Base-by-base conservation (phyloP, 2,888 invertebrate genomes). In the Drosophila kuntzei region DNA sequence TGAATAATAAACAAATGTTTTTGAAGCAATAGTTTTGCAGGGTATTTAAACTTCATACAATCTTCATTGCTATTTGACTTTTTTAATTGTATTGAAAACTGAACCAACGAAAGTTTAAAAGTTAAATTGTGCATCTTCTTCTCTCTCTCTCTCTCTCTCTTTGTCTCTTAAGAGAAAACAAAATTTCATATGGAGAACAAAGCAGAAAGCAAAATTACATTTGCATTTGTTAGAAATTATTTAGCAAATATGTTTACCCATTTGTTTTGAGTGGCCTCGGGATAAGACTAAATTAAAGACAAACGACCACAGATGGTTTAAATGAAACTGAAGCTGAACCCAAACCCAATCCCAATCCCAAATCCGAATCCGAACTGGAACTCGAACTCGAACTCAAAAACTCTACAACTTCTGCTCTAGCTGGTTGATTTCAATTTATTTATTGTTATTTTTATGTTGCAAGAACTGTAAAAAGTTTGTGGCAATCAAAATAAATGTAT, bases 171-270 rank as follows among this genome's bases (percentile, higher is more conserved):
- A 18, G 27, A 5, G 16, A 14, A 53, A 53, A 3, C 14, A 16
- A 50, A 51, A 16, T 60, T 22, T 44, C 25, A 16, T 14, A 44
- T 44, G 34, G n/a, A 37, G 14, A 37, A 55, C 34, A 77, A 64
- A 64, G 20, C 37, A 36, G 25, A 57, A 16, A 54, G 36, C 41
- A 43, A 67, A 71, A 62, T 66, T 66, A 60, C 49, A 72, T 72
- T 72, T 85, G 49, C 75, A 75, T 76, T 76, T 78, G 18, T 27
- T 49, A 41, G 61, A 76, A 85, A 79, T 76, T 59, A 87, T 77
- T 84, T 77, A 54, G 63, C 34, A 65, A 74, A 84, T 39, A 84
- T 71, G 67, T 60, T 71, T 50, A 55, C 14, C 60, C 47, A 27
- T 22, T 46, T 39, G 51, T 44, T 62, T 53, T 25, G 25, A 59